Conservation (phyloP, 1,140 invertebrate genomes). For the Arion vulgaris region DNA sequence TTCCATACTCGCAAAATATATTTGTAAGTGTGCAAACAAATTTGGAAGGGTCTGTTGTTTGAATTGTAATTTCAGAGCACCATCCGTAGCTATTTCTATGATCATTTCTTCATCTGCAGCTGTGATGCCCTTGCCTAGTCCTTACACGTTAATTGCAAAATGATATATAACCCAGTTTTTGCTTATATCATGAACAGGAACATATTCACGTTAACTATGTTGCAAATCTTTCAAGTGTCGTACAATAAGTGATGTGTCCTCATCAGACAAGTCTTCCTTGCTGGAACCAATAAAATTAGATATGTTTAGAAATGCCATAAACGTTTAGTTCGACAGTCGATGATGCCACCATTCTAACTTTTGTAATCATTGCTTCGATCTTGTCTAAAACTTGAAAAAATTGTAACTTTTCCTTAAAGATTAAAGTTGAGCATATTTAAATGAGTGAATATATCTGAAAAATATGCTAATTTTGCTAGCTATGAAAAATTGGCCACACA, state of each 20-base stretch:
- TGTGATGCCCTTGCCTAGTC: no score
- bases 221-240: not conserved
- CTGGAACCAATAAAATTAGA: not conserved
- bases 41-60: no score
- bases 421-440: not conserved
- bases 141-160: no score
- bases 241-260: not conserved
- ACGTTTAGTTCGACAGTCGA: not conserved
- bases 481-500: no score
- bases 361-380: no score
- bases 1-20: no score
- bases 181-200: not conserved
- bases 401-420: not conserved
- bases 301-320: not conserved
- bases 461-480: no score
- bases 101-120: no score
- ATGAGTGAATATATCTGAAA: not conserved
- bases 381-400: no score
- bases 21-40: no score
- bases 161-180: not conserved
- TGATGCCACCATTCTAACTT: not conserved
- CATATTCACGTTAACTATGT: not conserved
- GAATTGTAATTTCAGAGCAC: no score
- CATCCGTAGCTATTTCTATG: no score
- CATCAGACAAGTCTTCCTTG: not conserved